These are phyloP conservation scores for Lysandra bellargus DNA, from an alignment of 2,888 invertebrate genomes.

Conservation along the genomic window DNA sequence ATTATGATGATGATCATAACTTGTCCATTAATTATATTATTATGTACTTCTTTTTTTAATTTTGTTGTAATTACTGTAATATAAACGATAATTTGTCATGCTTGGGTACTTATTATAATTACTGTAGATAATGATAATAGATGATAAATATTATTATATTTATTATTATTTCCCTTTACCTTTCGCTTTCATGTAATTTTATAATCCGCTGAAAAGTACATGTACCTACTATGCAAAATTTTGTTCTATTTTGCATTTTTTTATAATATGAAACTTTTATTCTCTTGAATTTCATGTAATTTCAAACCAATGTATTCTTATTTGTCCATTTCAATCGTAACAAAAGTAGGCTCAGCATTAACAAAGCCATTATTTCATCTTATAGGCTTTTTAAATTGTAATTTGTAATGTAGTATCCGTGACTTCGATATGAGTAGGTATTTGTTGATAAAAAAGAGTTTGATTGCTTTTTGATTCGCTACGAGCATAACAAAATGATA, in stretches of 20 bases:
- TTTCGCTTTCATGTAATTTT: neutral
- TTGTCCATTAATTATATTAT: neutral
- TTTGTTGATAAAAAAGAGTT: conserved; percentile 5
- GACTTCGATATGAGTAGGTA: neutral
- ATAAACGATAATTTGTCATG: neutral
- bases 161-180: too few relatives aligned
- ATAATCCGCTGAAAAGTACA: neutral
- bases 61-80: neutral
- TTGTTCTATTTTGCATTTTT: neutral
- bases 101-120: conserved; percentile 8
- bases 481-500: conserved; percentile 5
- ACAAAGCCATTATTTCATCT: neutral
- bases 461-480: conserved; percentile 17
- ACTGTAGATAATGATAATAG: neutral
- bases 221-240: neutral
- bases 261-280: neutral
- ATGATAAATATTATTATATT: neutral
- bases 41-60: neutral
- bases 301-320: too few relatives aligned
- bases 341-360: neutral
- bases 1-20: too few relatives aligned
- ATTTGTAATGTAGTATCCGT: neutral
- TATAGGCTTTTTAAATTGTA: neutral
- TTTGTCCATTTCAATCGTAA: neutral
- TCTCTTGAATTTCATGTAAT: too few relatives aligned